These are phyloP conservation scores for Incurvaria masculella DNA, from an alignment of 2,888 invertebrate species.

Conservation along the genomic window DNA sequence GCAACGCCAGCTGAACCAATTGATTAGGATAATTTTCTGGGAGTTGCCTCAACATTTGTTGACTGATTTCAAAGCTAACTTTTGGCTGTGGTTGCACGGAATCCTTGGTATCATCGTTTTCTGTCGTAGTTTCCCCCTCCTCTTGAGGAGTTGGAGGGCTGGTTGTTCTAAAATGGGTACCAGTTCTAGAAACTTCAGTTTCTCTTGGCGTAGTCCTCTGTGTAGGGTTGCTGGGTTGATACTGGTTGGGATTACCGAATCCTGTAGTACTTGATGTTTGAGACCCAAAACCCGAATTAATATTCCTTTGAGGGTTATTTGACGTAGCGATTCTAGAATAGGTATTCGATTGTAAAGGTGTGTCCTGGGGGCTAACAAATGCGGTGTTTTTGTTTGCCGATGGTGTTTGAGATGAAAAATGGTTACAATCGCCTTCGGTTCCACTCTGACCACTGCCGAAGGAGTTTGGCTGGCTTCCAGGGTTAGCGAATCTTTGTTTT, in stretches of 20 bases:
- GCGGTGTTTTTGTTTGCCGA: too few species aligned
- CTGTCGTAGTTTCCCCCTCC: conserved; percentile 10
- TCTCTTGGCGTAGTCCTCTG: not conserved
- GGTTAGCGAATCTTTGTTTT: too few species aligned
- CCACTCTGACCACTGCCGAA: too few species aligned
- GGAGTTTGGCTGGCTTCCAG: too few species aligned
- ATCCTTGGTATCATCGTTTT: conserved; percentile 25
- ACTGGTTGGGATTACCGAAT: conserved; percentile 17
- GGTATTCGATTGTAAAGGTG: too few species aligned
- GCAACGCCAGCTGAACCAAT: conserved; percentile 35
- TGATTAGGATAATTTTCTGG: conserved; percentile 39
- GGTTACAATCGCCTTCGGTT: too few species aligned
- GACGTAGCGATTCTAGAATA: not conserved
- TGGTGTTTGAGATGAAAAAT: too few species aligned
- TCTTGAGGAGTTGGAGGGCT: not conserved
- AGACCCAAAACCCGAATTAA: conserved; percentile 9
- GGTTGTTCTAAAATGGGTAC: conserved; percentile 22
- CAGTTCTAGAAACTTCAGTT: conserved; percentile 18
- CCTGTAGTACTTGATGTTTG: conserved; percentile 20
- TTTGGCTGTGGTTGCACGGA: conserved; percentile 39
- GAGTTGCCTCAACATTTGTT: conserved; percentile 37
- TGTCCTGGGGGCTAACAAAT: too few species aligned
- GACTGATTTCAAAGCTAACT: too few species aligned
- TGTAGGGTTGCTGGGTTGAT: conserved; percentile 25
- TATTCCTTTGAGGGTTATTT: not conserved